Evolutionary conservation across 1,140 invertebrate genomes (phyloP).

Genomic region (Euura saliciscinereae): DNA sequence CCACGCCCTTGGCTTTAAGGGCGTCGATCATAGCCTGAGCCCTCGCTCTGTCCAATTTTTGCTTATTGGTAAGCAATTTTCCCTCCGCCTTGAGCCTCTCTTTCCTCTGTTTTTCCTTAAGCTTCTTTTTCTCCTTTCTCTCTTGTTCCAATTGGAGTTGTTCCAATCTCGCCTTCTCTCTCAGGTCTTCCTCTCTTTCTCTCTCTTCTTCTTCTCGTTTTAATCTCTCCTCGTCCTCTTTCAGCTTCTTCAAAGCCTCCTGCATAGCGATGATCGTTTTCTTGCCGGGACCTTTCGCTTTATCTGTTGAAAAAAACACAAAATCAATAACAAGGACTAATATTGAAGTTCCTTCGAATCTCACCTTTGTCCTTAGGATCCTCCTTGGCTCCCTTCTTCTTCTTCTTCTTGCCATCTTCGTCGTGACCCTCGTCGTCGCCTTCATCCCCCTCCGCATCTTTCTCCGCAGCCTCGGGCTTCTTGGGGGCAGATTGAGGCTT

Average conservation of each 20-base stretch:
- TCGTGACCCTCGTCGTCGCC: conserved; percentile 51
- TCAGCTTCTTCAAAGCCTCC: conserved; percentile 80
- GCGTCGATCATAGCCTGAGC: conserved; percentile 88
- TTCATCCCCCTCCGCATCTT: conserved; percentile 46
- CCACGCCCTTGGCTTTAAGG: conserved; percentile 82
- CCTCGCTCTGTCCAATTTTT: conserved; percentile 86
- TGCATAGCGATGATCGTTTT: conserved; percentile 88
- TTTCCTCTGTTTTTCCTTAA: conserved; percentile 93
- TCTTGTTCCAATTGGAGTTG: conserved; percentile 83
- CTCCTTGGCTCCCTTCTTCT: conserved; percentile 57
- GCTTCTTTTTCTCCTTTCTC: conserved; percentile 88
- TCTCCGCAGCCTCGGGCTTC: conserved; percentile 52
- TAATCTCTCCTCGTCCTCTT: conserved; percentile 86
- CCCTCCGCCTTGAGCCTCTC: conserved; percentile 94
- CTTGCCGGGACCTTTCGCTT: conserved; percentile 72
- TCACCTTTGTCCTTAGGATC: conserved; percentile 55
- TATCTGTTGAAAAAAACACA: conserved; percentile 19
- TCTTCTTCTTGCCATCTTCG: conserved; percentile 68
- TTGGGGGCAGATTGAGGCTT: conserved; percentile 49
- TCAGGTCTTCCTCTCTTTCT: conserved; percentile 74
- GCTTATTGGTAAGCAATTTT: conserved; percentile 90
- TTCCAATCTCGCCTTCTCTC: conserved; percentile 75
- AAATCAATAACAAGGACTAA: not conserved
- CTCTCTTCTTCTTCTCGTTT: conserved; percentile 83
- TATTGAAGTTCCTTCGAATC: conserved; percentile 11